Evolutionary conservation across 2,113 vertebrate species (phyloP).

Genomic region (Excalfactoria chinensis): DNA sequence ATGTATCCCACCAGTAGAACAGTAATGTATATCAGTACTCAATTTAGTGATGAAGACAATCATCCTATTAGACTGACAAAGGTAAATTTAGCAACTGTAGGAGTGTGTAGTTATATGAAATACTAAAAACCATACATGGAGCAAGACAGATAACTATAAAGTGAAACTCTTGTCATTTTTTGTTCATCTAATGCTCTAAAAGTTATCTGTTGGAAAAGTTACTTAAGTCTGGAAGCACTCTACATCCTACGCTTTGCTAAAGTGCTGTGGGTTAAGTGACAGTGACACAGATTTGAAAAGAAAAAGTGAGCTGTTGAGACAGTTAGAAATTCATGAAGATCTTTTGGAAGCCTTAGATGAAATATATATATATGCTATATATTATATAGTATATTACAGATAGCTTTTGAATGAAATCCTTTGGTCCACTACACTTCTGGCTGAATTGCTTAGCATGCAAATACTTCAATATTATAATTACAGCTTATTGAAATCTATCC

Average conservation of each 20-base stretch:
- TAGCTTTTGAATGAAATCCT: conserved; percentile 13
- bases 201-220: neutral
- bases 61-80: neutral
- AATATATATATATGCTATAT: neutral
- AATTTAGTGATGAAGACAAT: neutral
- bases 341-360: neutral
- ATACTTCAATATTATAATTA: neutral
- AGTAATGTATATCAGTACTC: neutral
- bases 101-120: neutral
- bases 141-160: neutral
- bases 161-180: neutral
- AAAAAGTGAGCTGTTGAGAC: neutral
- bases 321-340: neutral
- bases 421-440: neutral
- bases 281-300: neutral
- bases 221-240: neutral
- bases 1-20: neutral
- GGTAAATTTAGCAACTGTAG: neutral
- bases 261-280: neutral
- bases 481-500: neutral
- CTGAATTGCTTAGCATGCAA: neutral
- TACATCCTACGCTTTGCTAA: neutral
- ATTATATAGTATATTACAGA: neutral
- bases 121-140: neutral
- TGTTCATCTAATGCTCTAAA: neutral